Percentiles rank a stretch among this genome's conserved stretches.
These are phyloP conservation scores for Craseonycteris thonglongyai DNA, from an alignment of 2,113 vertebrate species.

Conservation along the genomic window DNA sequence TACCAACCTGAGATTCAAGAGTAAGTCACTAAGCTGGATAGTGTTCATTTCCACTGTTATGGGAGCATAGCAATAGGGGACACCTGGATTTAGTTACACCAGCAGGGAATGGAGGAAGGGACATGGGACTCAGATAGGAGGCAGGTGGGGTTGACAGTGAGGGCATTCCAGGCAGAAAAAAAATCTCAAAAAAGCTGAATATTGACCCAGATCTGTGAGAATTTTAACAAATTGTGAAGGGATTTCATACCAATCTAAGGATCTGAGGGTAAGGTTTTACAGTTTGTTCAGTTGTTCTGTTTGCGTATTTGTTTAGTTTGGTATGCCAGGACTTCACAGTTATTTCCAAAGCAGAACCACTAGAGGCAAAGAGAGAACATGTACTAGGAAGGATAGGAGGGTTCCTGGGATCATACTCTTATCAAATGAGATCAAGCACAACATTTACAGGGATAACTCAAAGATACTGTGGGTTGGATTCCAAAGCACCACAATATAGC, in stretches of 20 bases:
- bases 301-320: neutral
- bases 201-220: neutral
- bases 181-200: neutral
- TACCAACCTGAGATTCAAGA: neutral
- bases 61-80: neutral
- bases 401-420: neutral
- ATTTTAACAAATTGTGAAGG: neutral
- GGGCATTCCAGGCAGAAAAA: neutral
- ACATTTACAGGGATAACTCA: neutral
- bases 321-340: neutral
- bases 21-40: neutral
- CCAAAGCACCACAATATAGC: neutral
- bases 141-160: neutral
- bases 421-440: neutral
- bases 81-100: neutral
- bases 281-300: neutral
- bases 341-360: neutral
- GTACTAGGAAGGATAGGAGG: neutral
- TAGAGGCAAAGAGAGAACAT: neutral
- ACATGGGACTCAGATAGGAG: neutral
- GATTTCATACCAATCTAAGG: neutral
- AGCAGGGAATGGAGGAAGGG: neutral
- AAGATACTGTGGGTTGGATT: neutral
- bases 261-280: neutral
- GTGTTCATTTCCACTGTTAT: neutral